Conservation (phyloP, 2,113 vertebrate species). For the Bubo scandiacus region DNA sequence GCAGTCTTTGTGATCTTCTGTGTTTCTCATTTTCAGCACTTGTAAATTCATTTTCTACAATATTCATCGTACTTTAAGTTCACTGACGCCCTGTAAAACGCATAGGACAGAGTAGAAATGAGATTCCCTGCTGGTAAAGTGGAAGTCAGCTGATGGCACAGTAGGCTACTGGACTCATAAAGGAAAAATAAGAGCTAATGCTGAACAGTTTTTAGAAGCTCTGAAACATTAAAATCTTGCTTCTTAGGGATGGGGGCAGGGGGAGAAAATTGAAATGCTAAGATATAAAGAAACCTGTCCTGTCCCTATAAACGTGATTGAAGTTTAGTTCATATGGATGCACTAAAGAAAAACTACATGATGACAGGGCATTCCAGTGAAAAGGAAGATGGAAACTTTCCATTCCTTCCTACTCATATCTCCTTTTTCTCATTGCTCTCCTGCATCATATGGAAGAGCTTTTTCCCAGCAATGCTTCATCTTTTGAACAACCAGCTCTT, state of each 20-base stretch:
- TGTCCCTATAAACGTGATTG: accelerated
- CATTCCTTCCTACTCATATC: background rate
- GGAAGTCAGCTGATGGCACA: slow-evolving; percentile 57
- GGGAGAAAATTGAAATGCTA: background rate
- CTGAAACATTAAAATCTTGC: slow-evolving; percentile 12
- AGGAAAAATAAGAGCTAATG: slow-evolving; percentile 46
- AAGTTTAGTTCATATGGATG: background rate
- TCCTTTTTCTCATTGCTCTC: background rate
- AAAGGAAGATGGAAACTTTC: background rate
- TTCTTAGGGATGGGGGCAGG: background rate
- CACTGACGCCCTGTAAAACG: slow-evolving; percentile 15
- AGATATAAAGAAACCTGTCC: background rate
- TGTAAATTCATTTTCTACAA: slow-evolving; percentile 42
- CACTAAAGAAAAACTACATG: background rate
- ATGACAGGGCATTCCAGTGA: background rate
- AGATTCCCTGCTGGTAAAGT: slow-evolving; percentile 61
- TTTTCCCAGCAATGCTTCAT: background rate
- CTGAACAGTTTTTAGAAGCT: slow-evolving; percentile 6
- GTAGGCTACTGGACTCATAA: slow-evolving; percentile 8
- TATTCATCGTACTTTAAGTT: slow-evolving; percentile 34
- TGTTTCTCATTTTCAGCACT: slow-evolving; percentile 53
- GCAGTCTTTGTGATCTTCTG: slow-evolving; percentile 26
- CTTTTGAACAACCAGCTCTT: background rate
- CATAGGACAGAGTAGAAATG: slow-evolving; percentile 32
- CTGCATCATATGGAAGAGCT: background rate